phyloP scores from a whole-genome alignment of 2,888 invertebrate genomes.

The Thecocarcelia acutangulata region DNA sequence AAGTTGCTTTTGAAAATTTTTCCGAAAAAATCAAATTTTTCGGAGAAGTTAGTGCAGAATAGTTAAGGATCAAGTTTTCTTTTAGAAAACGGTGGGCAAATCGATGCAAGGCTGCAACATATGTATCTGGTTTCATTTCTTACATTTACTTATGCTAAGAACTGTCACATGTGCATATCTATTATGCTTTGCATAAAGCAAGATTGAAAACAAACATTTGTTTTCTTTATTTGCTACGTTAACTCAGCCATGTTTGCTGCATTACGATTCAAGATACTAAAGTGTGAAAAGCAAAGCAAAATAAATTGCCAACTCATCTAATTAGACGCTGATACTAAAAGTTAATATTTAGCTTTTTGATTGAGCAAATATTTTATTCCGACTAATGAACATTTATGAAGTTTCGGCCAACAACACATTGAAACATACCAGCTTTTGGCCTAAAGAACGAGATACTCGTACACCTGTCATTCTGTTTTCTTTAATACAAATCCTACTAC shows the following conservation, averaged over 20 bases:
- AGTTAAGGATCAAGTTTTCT: too few species aligned
- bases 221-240: conserved; percentile 3
- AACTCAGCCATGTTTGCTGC: background rate
- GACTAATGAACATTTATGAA: conserved; percentile 68
- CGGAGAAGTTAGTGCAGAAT: too few species aligned
- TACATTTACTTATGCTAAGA: too few species aligned
- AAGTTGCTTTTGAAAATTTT: too few species aligned
- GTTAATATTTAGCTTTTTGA: conserved; percentile 69
- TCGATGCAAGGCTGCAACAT: too few species aligned
- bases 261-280: background rate
- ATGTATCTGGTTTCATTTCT: too few species aligned
- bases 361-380: conserved; percentile 68
- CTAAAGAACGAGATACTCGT: conserved; percentile 21
- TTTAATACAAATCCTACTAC: conserved; percentile 51
- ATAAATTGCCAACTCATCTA: conserved; percentile 67
- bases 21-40: too few species aligned
- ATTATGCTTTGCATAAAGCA: too few species aligned
- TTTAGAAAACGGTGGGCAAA: too few species aligned
- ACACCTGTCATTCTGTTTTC: conserved; percentile 60
- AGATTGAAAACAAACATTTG: too few species aligned
- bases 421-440: conserved; percentile 3
- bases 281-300: background rate
- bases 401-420: conserved; percentile 24
- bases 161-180: too few species aligned
- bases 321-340: conserved; percentile 66